Evolutionary conservation across 1,140 invertebrate species (phyloP).

Genomic region (Aphelinus certus): DNA sequence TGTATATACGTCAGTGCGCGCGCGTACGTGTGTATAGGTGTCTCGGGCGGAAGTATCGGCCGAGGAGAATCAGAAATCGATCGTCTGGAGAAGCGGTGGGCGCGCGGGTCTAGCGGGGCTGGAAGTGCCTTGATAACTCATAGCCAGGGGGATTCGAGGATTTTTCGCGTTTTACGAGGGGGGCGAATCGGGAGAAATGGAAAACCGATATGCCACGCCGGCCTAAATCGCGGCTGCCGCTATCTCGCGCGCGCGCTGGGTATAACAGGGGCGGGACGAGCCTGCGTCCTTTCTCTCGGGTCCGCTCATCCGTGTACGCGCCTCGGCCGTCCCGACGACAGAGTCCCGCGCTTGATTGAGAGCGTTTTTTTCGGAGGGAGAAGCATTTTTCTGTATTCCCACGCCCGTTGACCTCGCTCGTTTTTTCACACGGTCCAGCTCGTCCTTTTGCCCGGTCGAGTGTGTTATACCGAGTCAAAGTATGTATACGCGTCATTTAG

Average conservation of each 20-base stretch:
- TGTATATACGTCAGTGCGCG: not conserved
- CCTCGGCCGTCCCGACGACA: no score
- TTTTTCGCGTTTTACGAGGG: constrained; percentile 16
- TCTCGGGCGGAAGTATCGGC: not conserved
- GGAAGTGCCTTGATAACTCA: constrained; percentile 35
- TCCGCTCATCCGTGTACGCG: no score
- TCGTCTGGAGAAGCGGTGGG: constrained; percentile 1
- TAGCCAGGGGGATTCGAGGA: constrained; percentile 34
- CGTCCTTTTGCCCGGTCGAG: no score
- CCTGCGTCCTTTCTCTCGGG: no score
- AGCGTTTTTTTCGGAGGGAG: no score
- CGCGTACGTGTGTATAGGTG: not conserved
- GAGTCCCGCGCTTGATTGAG: no score
- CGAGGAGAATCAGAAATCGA: constrained; percentile 15
- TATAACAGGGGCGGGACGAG: not conserved
- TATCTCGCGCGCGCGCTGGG: constrained; percentile 6
- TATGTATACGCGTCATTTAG: no score
- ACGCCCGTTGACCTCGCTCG: no score
- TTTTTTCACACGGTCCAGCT: no score
- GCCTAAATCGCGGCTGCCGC: constrained; percentile 1
- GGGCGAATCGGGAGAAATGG: constrained; percentile 29
- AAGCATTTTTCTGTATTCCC: no score
- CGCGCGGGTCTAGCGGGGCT: constrained; percentile 22
- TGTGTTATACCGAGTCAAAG: no score
- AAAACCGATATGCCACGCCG: constrained; percentile 29